Evolutionary conservation across 1,140 invertebrate species (phyloP).

Genomic region (Homalodisca vitripennis): DNA sequence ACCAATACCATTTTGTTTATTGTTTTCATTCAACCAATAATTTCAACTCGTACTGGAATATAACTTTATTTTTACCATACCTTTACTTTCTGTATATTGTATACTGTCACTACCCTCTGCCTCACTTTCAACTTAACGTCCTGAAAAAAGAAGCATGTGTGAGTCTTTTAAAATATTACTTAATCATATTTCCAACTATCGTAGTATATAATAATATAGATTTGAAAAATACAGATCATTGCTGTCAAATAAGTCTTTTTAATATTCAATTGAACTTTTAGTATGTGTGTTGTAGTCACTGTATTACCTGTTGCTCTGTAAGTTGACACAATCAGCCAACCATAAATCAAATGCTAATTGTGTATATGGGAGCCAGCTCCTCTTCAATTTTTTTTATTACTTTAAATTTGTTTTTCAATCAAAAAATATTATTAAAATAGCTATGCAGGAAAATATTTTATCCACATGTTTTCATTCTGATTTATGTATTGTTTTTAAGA

Average conservation of each 20-base stretch:
- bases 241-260: neutral
- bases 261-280: no score
- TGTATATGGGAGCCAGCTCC: no score
- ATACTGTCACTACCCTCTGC: neutral
- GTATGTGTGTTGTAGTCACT: no score
- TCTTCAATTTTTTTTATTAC: no score
- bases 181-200: neutral
- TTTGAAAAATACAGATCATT: neutral
- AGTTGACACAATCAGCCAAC: no score
- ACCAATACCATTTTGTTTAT: neutral
- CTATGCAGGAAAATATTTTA: neutral
- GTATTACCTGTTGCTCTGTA: no score
- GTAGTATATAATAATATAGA: neutral
- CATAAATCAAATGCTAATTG: no score
- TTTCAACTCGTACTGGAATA: neutral
- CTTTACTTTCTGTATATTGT: conserved; percentile 9
- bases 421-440: neutral
- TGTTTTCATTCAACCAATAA: neutral
- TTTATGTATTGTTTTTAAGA: no score
- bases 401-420: neutral
- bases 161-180: neutral
- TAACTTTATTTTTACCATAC: neutral
- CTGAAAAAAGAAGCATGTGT: neutral
- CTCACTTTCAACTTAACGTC: conserved; percentile 4
- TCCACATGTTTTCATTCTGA: neutral